Evolutionary conservation across 2,797 vertebrate genomes (phyloP), one percentile per base, ranked within the genome.

Genomic region (Tadarida brasiliensis): DNA sequence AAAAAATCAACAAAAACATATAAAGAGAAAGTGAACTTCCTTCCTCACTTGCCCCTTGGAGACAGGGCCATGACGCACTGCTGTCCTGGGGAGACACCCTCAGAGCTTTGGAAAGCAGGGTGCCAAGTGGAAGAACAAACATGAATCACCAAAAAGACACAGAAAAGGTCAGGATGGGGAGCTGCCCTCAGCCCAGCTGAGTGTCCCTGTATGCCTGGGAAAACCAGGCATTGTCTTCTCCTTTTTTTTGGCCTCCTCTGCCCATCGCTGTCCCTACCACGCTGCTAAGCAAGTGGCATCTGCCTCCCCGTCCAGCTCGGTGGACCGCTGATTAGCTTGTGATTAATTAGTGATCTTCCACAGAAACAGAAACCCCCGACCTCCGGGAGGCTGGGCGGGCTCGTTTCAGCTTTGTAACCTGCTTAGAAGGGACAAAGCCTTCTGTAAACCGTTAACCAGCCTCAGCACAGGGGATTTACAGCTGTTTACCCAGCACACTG

Each of bases 391-490:
- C 24, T 44, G 26, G 57, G 57, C 61, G 77, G 76, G 90, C 47
- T 87, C 17, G 20, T 67, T 85, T 76, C 83, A 61, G 76, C 63
- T 78, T 82, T 78, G 11, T 67, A 49, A 65, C 59, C 59, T 84
- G 59, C 51, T 91, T 83, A 35, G 74, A 87, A 82, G 39, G 77
- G 49, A 68, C 91, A 77, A 93, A 83, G 61, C 11, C 28, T 26
- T 95, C 93, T 90, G 77, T 81, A 81, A 93, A 91, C 78, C 51
- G 59, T 80, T 63, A 81, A 87, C 94, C 26, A 59, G 20, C 14
- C 17, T 89, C 56, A 74, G 61, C 10, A 2, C 35, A 20, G 39
- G 77, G 35, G 7, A 68, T 85, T 78, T 67, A 90, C 65, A 70
- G 20, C 54, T 33, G 65, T 89, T 95, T 83, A 57, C 83, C 57